Evolutionary conservation across 35 echinoderm and acorn worm genomes (phyloP).

Genomic region (Eucidaris tribuloides): DNA sequence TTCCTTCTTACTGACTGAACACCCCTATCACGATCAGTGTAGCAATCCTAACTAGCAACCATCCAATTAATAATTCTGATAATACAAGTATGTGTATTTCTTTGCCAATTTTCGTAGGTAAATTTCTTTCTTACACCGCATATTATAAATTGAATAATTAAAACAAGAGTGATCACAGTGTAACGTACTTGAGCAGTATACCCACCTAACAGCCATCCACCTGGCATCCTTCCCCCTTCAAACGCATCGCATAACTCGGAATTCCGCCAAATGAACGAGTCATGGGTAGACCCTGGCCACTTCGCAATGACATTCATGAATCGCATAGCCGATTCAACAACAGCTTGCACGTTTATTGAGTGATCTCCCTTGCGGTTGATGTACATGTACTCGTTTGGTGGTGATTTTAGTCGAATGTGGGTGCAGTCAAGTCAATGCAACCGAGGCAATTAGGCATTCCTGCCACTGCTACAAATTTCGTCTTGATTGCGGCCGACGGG

Average conservation of each 20-base stretch:
- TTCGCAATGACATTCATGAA: conserved; percentile 7
- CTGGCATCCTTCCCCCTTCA: not conserved
- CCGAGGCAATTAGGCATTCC: not conserved
- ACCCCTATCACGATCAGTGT: too few species aligned
- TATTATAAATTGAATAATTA: too few species aligned
- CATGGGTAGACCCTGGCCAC: conserved; percentile 23
- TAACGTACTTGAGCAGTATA: too few species aligned
- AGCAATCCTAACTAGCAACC: too few species aligned
- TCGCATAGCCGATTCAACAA: not conserved
- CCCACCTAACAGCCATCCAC: not conserved
- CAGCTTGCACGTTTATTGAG: conserved; percentile 16
- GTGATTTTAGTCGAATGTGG: not conserved
- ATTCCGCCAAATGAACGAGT: conserved; percentile 16
- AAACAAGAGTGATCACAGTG: too few species aligned
- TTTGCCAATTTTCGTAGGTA: too few species aligned
- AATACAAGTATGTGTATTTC: too few species aligned
- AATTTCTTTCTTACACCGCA: too few species aligned
- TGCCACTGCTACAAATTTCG: not conserved
- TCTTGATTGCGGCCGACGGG: too few species aligned
- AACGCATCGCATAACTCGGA: not conserved
- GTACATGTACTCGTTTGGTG: not conserved
- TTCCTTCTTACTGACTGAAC: too few species aligned
- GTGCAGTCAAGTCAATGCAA: not conserved
- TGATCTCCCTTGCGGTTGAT: conserved; percentile 12
- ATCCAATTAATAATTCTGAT: too few species aligned